These are phyloP conservation scores for Pseudobourletiella spinata DNA, from an alignment of 1,140 invertebrate genomes.

Conservation along the genomic window DNA sequence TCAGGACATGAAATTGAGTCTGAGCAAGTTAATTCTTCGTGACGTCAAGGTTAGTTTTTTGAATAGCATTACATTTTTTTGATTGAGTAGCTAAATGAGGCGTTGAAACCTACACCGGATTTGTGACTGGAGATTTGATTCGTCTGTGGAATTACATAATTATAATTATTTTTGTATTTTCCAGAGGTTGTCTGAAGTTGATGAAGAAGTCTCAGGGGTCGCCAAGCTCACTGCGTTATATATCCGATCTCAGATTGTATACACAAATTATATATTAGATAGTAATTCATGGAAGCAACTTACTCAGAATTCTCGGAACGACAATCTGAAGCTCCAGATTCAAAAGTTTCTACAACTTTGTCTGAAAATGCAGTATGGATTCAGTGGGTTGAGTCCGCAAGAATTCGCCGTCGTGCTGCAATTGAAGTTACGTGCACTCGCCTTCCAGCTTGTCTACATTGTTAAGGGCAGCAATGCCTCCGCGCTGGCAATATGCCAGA, in stretches of 20 bases:
- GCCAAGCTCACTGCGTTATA: conserved; percentile 78
- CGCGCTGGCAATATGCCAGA: conserved; percentile 52
- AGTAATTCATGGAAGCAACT: conserved; percentile 28
- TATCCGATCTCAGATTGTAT: conserved; percentile 43
- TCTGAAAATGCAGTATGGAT: conserved; percentile 57
- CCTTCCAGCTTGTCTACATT: conserved; percentile 69
- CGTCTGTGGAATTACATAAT: not conserved
- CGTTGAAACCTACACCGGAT: too few species aligned
- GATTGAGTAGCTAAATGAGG: too few species aligned
- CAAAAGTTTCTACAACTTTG: conserved; percentile 37
- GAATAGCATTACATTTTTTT: too few species aligned
- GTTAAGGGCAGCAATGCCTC: conserved; percentile 53
- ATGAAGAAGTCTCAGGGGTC: conserved; percentile 66
- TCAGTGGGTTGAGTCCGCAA: conserved; percentile 62
- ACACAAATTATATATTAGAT: conserved; percentile 25
- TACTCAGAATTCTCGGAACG: conserved; percentile 22
- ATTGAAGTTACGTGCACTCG: conserved; percentile 70
- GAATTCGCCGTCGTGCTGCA: conserved; percentile 71
- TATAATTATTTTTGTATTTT: conserved; percentile 2
- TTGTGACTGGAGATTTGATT: not conserved
- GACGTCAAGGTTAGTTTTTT: conserved; percentile 35
- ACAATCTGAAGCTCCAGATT: conserved; percentile 23
- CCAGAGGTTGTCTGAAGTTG: conserved; percentile 66
- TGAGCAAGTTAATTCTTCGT: conserved; percentile 30
- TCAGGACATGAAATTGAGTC: conserved; percentile 18